Base-by-base conservation (phyloP, 2,797 vertebrate genomes). In the Ibycter americanus region DNA sequence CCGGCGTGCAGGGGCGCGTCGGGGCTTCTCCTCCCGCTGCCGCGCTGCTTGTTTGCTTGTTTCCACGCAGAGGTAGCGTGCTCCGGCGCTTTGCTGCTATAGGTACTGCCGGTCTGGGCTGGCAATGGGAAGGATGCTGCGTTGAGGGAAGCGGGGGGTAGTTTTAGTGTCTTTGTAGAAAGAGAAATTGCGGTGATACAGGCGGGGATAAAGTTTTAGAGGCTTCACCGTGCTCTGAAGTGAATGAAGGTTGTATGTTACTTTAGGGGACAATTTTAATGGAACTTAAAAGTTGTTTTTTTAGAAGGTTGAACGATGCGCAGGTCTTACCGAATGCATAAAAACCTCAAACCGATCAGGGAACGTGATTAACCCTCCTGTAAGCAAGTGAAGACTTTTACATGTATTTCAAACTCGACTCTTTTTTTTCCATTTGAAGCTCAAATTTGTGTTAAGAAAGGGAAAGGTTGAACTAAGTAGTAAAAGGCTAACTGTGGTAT, bases 81-180 rank as follows among this genome's bases (percentile, higher is more conserved):
- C 12, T 11, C 8, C 46, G 46, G 66, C 20, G 47, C 21, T 61
- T 8, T 25, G 36, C 18, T 20, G 66, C 18, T 3, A 5, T 22
- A 42, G 58, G 4, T 46, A 2, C 20, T 20, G 21, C 3, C 3
- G 27, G 23, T 22, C 31, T 55, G 18, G 15, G 58, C 40, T 12
- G 15, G 67, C 8, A 1, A 1, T 12, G 16, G 44, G 52, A 40
- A 16, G 65, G 94, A 81, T 83, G 95, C 82, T 67, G 0, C 44
- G 0, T 0, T 11, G 44, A 5, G 12, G 14, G 26, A 2, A 18
- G 26, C 16, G 2, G 1, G 2, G 14, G 20, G 20, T 66, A 89
- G 42, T 74, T 86, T 34, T 19, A 3, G 15, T 7, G 56, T 40
- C 44, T 8, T 7, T 21, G 56, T 19, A 18, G 52, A 4, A 76